Percentiles rank a stretch among this genome's conserved stretches.
These are phyloP conservation scores for Diadumene lineata DNA, from an alignment of 92 coral and sea anemone species.

Conservation along the genomic window DNA sequence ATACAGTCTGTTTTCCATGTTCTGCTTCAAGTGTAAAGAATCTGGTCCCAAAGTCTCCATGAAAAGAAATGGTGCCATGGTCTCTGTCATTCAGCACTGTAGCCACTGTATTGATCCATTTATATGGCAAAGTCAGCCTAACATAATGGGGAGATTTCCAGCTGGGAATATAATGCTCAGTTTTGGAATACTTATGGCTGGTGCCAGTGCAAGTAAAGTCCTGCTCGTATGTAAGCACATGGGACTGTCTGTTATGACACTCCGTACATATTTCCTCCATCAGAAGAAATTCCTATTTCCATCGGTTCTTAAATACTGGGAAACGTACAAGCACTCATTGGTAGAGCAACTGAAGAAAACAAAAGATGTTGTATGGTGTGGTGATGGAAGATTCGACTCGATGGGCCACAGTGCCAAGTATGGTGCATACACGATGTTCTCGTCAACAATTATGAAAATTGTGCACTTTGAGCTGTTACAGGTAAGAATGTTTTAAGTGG, in stretches of 20 bases:
- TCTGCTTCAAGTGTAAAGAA: conserved; percentile 53
- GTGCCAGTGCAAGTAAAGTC: conserved; percentile 45
- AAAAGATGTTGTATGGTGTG: too few species aligned
- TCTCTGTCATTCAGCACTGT: too few species aligned
- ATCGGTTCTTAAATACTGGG: conserved; percentile 29
- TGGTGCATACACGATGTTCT: conserved; percentile 31
- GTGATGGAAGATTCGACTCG: conserved; percentile 56
- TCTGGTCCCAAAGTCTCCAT: conserved; percentile 33
- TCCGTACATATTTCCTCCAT: conserved; percentile 35
- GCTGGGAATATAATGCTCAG: conserved; percentile 48
- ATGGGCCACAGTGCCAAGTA: conserved; percentile 54
- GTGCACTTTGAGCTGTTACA: conserved; percentile 42
- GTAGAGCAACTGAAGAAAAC: too few species aligned
- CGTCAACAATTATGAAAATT: conserved; percentile 8
- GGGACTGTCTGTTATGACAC: conserved; percentile 35
- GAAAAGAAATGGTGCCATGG: conserved; percentile 53
- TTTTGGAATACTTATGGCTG: conserved; percentile 45
- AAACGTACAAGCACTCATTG: conserved; percentile 23
- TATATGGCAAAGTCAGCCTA: conserved; percentile 47
- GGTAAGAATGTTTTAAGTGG: too few species aligned
- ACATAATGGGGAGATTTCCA: conserved; percentile 25
- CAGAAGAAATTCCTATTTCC: conserved; percentile 44
- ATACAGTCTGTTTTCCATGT: conserved; percentile 38
- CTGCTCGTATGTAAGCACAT: conserved; percentile 43
- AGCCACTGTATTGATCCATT: conserved; percentile 17